Conservation (phyloP, 2,888 invertebrate genomes). For the Calameuta idolon region DNA sequence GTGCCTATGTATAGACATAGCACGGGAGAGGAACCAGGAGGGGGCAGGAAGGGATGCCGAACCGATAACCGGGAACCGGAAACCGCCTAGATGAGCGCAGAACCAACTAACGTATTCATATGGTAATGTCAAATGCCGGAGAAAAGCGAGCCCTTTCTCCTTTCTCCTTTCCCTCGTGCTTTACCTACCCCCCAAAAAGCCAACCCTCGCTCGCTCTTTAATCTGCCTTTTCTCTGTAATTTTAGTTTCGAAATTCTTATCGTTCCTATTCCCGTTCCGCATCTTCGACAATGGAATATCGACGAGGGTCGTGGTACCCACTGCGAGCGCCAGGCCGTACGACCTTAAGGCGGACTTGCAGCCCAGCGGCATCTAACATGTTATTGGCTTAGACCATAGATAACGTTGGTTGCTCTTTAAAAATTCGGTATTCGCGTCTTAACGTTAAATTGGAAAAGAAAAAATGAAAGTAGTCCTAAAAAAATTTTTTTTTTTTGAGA, state of each 20-base stretch:
- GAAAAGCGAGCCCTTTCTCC: constrained; percentile 9
- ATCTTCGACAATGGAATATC: not conserved
- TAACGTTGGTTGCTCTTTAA: not conserved
- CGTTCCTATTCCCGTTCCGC: constrained; percentile 4
- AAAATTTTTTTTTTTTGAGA: no score
- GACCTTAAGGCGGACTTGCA: not conserved
- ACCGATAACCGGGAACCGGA: constrained; percentile 26
- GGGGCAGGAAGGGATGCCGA: constrained; percentile 16
- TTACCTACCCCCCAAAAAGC: not conserved
- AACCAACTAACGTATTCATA: constrained; percentile 14
- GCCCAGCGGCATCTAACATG: not conserved
- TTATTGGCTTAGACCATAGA: not conserved
- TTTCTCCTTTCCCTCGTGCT: not conserved
- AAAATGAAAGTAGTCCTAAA: no score
- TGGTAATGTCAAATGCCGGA: constrained; percentile 14
- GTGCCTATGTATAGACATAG: constrained; percentile 8
- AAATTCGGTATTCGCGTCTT: not conserved
- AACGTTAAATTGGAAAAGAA: not conserved
- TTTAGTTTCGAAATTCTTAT: constrained; percentile 9
- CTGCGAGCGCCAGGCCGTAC: not conserved
- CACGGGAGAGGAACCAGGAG: not conserved
- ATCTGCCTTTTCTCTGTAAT: constrained; percentile 14
- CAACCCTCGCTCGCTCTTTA: not conserved
- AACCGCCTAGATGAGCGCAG: constrained; percentile 12
- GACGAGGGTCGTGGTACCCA: not conserved